A percentile compares a stretch with the other conserved stretches of the same genome.
These are phyloP conservation scores for Trematomus bernacchii DNA, from an alignment of 2,797 vertebrate species.

Conservation along the genomic window DNA sequence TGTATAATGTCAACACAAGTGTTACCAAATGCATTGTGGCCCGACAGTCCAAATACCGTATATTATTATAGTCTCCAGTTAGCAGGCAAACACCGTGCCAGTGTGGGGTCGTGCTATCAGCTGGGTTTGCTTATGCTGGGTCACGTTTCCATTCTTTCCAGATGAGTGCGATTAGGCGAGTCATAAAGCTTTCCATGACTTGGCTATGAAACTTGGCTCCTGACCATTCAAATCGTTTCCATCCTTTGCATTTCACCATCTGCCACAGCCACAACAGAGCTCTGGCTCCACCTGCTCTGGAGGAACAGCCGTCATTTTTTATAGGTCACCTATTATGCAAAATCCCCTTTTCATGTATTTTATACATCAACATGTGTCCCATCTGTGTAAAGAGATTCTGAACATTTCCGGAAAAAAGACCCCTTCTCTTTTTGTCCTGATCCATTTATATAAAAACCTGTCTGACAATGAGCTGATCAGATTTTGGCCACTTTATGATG, in stretches of 20 bases:
- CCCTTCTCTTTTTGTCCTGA: too few relatives aligned
- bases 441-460: too few relatives aligned
- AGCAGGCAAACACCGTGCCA: not conserved
- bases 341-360: too few relatives aligned
- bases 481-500: too few relatives aligned
- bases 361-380: too few relatives aligned
- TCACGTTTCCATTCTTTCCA: not conserved
- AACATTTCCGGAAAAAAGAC: too few relatives aligned
- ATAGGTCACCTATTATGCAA: too few relatives aligned
- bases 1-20: not conserved
- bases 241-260: conserved; percentile 7
- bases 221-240: conserved; percentile 1
- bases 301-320: not conserved
- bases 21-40: too few relatives aligned
- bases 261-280: conserved; percentile 4
- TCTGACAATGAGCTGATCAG: too few relatives aligned
- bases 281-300: not conserved
- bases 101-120: not conserved
- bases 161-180: not conserved
- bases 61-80: not conserved
- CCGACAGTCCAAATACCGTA: too few relatives aligned
- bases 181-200: not conserved
- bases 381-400: too few relatives aligned
- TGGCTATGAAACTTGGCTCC: not conserved
- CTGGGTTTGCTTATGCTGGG: not conserved